Base-by-base conservation (phyloP, 1,140 invertebrate genomes). In the Kradibia gibbosae region DNA sequence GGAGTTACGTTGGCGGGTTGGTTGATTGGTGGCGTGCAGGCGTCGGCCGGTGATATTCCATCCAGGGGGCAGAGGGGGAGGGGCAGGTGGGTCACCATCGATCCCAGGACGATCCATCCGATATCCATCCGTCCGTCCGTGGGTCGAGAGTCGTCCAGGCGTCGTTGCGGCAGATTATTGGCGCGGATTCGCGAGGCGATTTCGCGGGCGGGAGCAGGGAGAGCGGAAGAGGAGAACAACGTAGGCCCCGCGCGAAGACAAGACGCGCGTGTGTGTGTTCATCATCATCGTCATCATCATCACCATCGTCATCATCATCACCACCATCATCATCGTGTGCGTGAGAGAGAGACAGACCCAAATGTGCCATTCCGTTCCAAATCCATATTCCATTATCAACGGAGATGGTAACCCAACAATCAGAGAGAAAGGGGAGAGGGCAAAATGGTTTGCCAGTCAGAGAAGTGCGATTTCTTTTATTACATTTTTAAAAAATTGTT, bases 361-460 rank as follows among this genome's bases (percentile, higher is more conserved):
- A 87, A 89, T 87, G 87, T 86, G 87, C 88, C 88, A 88, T 87
- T 89, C 74, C 80, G 74, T 81, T 83, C 82, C 82, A 48, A 73
- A 81, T 75, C 81, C 80, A 84, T 62, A 78, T 81, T 85, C 84
- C 84, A 83, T 79, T 82, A 86, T 85, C 89, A 90, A 90, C 90
- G 90, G 89, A 91, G 90, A 92, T 91, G 92, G 93, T 94, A 94
- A 94, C 94, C 94, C 94, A 93, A 95, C 94, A 95, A 95, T 95
- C 94, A 95, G 93, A 95, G 93, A 94, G 90, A 92, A 92, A 94
- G 94, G 94, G 93, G 92, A 93, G 92, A 93, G 93, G 93, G 92
- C 92, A 93, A 93, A 94, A 94, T 94, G 93, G 93, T 93, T 95
- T 95, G 94, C 94, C 94, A 94, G 94, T 95, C 94, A 95, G 93